Percentiles rank a stretch among this genome's conserved stretches.
These are phyloP conservation scores for Drosophila parabipectinata DNA, from an alignment of 1,140 invertebrate species.

Conservation along the genomic window DNA sequence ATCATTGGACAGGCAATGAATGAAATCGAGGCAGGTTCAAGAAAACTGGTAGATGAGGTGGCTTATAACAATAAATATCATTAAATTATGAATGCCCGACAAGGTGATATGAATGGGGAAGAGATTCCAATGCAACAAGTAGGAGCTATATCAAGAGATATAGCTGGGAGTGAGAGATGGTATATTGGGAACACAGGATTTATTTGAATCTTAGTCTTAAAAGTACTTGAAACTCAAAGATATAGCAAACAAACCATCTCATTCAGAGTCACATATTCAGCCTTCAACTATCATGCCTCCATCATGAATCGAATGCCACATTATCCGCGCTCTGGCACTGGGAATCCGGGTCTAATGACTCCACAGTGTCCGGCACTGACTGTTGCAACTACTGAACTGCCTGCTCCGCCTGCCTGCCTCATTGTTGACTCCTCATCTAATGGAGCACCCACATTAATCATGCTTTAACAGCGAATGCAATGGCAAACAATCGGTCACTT, in stretches of 20 bases:
- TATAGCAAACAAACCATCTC: no score
- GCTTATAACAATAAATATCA: slow-evolving; percentile 54
- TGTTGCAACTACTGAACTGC: slow-evolving; percentile 71
- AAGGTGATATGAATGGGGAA: slow-evolving; percentile 33
- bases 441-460: slow-evolving; percentile 76
- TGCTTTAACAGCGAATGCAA: slow-evolving; percentile 63
- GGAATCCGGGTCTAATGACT: slow-evolving; percentile 52
- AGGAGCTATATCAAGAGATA: neutral
- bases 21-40: slow-evolving; percentile 68
- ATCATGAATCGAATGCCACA: slow-evolving; percentile 8
- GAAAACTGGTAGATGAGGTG: neutral
- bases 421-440: slow-evolving; percentile 61
- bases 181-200: neutral
- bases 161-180: slow-evolving; percentile 15
- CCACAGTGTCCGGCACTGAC: slow-evolving; percentile 20
- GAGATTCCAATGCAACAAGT: slow-evolving; percentile 35
- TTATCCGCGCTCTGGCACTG: slow-evolving; percentile 27
- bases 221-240: no score
- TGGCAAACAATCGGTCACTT: slow-evolving; percentile 56
- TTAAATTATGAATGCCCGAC: slow-evolving; percentile 69
- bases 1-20: slow-evolving; percentile 54
- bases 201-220: no score
- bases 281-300: neutral
- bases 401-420: neutral
- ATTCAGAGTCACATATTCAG: no score